Evolutionary conservation across 64 coral and sea anemone species (phyloP).

Genomic region (Orbicella faveolata): DNA sequence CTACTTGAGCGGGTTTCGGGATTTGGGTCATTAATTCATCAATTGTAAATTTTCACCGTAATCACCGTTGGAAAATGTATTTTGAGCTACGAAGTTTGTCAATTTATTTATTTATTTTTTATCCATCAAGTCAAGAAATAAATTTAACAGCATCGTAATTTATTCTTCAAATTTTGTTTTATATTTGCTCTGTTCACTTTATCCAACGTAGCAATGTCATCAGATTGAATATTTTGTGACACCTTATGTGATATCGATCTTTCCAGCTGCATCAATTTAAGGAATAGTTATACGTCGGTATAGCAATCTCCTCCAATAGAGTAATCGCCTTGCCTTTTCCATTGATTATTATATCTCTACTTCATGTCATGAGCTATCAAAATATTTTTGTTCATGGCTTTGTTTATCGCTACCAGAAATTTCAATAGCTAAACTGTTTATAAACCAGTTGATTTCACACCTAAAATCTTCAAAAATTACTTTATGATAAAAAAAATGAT

Average conservation of each 20-base stretch:
- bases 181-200: no score
- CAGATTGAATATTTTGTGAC: neutral
- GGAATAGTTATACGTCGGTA: neutral
- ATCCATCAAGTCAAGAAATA: no score
- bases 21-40: no score
- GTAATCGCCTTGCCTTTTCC: neutral
- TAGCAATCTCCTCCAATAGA: neutral
- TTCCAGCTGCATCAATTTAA: neutral
- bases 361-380: no score
- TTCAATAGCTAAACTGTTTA: neutral
- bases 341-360: neutral
- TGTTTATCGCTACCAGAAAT: neutral
- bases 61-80: no score
- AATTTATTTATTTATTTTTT: no score
- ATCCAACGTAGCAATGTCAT: neutral
- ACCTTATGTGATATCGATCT: neutral
- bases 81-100: no score
- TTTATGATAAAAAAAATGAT: neutral
- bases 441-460: neutral
- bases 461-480: neutral
- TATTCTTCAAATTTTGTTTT: no score
- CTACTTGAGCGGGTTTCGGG: no score
- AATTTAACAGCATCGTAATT: no score
- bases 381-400: neutral
- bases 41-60: no score